Evolutionary conservation across 2,797 vertebrate genomes (phyloP), one percentile per base, ranked within the genome.

Genomic region (Oreochromis mossambicus): DNA sequence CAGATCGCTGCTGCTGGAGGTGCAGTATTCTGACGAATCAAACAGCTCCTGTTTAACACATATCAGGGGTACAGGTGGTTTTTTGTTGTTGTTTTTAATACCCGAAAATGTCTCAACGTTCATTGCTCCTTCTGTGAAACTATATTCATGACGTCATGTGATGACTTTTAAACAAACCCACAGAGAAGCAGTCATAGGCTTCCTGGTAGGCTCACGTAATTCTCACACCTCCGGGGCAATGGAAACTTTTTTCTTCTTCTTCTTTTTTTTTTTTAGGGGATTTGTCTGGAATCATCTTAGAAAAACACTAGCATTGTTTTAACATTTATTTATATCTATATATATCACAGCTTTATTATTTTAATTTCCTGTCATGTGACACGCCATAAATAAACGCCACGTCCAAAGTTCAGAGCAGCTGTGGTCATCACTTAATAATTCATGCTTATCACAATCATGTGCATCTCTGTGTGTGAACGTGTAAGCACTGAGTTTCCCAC

Each of bases 1-100:
- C 19, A 90, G 91, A 9, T 92, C 94, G 2, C 87, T 97, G 83
- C 92, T 97, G 4, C 63, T 85, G 85, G 92, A 95, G 95, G 95
- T 95, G 75, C 58, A 48, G 41, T 79, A 79, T 51, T 3, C 43
- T 29, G 5, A 17, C 24, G 2, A 32, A 2, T 5, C 75, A 66
- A 63, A 58, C 38, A 10, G 41, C n/a, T 8, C 13, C 12, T 15
- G 26, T 76, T 34, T 41, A 8, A 58, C 29, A 29, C 10, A n/a
- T 32, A 0, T 48, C 17, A 48, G 24, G 26, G 43, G 24, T 32
- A 1, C 29, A 46, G 34, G 29, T 46, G 68, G 7, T 21, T 43
- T 68, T 43, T 0, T 15, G 7, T 41, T 68, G n/a, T 41, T 66
- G 11, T 8, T 7, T 38, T 66, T 36, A 34, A 12, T 36, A 41